Percentiles rank a stretch among this genome's conserved stretches.
Evolutionary conservation across 1,140 invertebrate genomes (phyloP).

Genomic region (Ceratitis capitata): DNA sequence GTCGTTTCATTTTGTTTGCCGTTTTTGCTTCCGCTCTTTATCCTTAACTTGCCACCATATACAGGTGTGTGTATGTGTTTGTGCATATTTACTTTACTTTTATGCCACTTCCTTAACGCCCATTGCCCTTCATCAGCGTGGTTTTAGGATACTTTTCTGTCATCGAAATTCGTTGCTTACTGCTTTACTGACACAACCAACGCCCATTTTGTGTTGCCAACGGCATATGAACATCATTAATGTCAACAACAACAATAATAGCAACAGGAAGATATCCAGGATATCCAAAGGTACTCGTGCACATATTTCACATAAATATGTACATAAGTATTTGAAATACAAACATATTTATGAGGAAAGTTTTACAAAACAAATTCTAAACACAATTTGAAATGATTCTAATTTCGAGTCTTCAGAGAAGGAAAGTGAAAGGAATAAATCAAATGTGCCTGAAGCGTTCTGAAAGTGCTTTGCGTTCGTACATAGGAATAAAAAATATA

Average conservation of each 20-base stretch:
- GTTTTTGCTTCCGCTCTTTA: not conserved
- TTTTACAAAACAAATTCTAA: not conserved
- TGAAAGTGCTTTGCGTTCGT: too few relatives aligned
- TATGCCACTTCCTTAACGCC: not conserved
- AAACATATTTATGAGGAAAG: too few relatives aligned
- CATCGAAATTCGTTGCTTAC: not conserved
- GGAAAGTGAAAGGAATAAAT: not conserved
- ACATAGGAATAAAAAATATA: too few relatives aligned
- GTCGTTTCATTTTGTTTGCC: conserved; percentile 7
- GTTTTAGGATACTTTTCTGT: not conserved
- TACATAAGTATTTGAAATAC: not conserved
- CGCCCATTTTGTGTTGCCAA: conserved; percentile 1
- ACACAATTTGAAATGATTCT: not conserved
- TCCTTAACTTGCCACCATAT: not conserved
- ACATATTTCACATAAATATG: not conserved
- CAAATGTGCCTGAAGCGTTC: too few relatives aligned
- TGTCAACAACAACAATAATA: not conserved
- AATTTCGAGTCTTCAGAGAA: not conserved
- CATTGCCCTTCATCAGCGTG: not conserved
- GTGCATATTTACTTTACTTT: not conserved
- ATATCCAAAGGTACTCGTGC: not conserved
- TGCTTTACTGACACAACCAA: not conserved
- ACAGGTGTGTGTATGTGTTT: not conserved
- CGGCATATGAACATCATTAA: conserved; percentile 5
- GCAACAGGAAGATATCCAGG: not conserved